phyloP scores from a whole-genome alignment of 2,113 vertebrate species.

The Pseudolaguvia tuberculata region DNA sequence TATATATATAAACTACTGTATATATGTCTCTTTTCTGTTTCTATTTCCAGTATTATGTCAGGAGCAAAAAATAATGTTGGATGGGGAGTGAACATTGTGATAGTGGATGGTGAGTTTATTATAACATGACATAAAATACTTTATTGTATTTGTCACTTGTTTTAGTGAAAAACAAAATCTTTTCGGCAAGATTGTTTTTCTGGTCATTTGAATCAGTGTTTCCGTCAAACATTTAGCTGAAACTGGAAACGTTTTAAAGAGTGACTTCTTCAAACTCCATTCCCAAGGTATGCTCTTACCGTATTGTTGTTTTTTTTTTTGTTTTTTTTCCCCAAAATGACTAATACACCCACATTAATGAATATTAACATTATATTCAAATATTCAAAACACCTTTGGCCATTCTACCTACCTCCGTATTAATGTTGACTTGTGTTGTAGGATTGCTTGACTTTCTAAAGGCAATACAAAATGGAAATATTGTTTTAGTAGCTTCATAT shows the following conservation, averaged over 20 bases:
- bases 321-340: no score
- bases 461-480: conserved; percentile 56
- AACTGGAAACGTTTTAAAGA: conserved; percentile 60
- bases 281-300: conserved; percentile 62
- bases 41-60: conserved; percentile 77
- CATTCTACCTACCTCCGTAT: not conserved
- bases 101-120: conserved; percentile 76
- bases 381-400: not conserved
- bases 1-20: not conserved
- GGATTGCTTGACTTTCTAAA: conserved; percentile 66
- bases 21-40: not conserved
- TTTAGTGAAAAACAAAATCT: no score
- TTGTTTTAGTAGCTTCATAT: conserved; percentile 76
- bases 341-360: not conserved
- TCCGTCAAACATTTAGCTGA: conserved; percentile 60
- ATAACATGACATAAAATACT: not conserved
- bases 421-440: conserved; percentile 39
- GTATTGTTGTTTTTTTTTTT: not conserved
- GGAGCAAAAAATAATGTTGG: conserved; percentile 73
- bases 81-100: conserved; percentile 77
- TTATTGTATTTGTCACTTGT: not conserved
- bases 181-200: no score
- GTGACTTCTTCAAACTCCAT: conserved; percentile 64
- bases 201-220: not conserved
- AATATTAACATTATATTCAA: not conserved